Base-by-base conservation (phyloP, 2,797 vertebrate genomes). In the Pterois miles region DNA sequence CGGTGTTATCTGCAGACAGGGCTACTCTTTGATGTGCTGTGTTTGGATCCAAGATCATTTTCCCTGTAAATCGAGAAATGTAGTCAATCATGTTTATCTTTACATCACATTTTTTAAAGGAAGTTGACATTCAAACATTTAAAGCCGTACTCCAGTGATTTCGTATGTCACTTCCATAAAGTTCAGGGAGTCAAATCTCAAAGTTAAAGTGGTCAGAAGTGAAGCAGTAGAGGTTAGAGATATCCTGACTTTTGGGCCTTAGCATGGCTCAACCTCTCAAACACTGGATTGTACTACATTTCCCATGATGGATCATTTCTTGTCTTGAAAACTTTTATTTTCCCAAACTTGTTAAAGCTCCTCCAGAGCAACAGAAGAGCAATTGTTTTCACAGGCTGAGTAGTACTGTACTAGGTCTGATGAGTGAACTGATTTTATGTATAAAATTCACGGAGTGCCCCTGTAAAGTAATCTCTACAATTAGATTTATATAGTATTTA, bases 11-110 rank as follows among this genome's bases (percentile, higher is more conserved):
- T 1, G 11, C 14, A 40, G 91, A 89, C 36, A 94, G 52, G 34
- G 0, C 0, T 18, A 93, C 3, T 67, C 85, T 89, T 4, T 60
- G 68, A 48, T 94, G 71, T 5, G 91, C 88, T 0, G 93, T 93
- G 20, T 86, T 4, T 25, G 76, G 71, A 65, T 94, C 83, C 0
- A 91, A 64, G 11, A n/a, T 65, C 1, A 74, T 11, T 18, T 6
- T 77, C 1, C 1, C 93, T 94, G 87, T 40, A 66, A 73, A 69
- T 5, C 7, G 10, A 83, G 14, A 81, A 60, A 71, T 22, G 11
- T 5, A 38, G 23, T 12, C 2, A 0, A 48, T 27, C 1, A 27
- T 65, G 16, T 65, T 12, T 5, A 65, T 69, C n/a, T 56, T 65
- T 10, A 27, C 11, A 68, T 27, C 11, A 33, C 8, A 43, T 67